Evolutionary conservation across 2,888 invertebrate species (phyloP).

Genomic region (Ophion ventricosus): DNA sequence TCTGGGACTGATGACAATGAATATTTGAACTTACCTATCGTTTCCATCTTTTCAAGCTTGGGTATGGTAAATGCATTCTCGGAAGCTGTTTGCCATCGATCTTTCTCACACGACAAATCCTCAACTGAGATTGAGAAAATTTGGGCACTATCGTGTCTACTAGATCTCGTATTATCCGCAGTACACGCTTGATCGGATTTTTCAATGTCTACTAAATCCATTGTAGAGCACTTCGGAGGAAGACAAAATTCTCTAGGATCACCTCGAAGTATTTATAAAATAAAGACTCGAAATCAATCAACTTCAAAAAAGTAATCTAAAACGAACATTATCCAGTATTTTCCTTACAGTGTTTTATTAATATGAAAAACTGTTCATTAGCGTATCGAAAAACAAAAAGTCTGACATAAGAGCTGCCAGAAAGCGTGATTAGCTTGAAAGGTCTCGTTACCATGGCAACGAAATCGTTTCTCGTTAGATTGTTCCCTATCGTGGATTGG

Average conservation of each 20-base stretch:
- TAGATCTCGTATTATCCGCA: conserved; percentile 3
- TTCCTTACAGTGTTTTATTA: neutral
- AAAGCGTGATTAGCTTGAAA: neutral
- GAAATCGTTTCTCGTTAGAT: neutral
- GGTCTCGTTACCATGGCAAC: conserved; percentile 29
- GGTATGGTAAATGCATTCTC: conserved; percentile 45
- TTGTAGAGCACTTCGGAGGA: neutral
- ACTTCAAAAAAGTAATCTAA: neutral
- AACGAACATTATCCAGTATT: neutral
- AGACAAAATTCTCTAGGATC: neutral
- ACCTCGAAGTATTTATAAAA: neutral
- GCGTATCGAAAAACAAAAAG: neutral
- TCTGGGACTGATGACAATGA: neutral
- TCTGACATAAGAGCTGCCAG: neutral
- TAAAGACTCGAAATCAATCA: neutral
- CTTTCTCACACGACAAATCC: conserved; percentile 12
- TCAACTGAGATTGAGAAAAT: conserved; percentile 18
- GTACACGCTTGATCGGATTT: conserved; percentile 8
- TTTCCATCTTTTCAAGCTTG: neutral
- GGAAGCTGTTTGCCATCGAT: conserved; percentile 52
- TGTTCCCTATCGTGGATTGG: too few species aligned
- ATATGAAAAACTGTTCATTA: neutral
- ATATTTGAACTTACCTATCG: conserved; percentile 35
- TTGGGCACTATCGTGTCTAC: conserved; percentile 10
- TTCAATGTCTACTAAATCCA: conserved; percentile 8